Conservation (phyloP, 2,797 vertebrate species). For the Coreius guichenoti region DNA sequence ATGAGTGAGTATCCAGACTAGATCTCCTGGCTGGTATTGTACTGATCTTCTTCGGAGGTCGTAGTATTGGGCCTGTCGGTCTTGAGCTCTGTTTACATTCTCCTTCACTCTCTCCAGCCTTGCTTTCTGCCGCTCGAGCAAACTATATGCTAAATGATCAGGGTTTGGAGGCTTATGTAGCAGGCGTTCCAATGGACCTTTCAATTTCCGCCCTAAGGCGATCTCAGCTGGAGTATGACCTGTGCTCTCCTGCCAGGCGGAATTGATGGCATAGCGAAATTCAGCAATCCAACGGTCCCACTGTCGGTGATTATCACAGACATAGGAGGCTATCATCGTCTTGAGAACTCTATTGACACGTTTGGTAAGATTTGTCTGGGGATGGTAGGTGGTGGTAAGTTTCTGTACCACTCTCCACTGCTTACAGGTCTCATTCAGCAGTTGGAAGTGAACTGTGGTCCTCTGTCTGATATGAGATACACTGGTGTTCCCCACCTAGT, state of each 20-base stretch:
- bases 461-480: neutral
- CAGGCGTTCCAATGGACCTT: neutral
- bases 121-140: neutral
- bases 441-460: neutral
- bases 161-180: neutral
- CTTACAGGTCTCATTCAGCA: neutral
- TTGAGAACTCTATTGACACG: constrained; percentile 6
- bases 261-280: constrained; percentile 29
- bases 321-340: constrained; percentile 21
- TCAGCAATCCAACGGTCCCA: constrained; percentile 30
- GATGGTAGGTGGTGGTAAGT: constrained; percentile 3
- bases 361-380: neutral
- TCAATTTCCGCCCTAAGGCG: neutral
- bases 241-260: constrained; percentile 22
- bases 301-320: neutral
- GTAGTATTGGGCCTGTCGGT: neutral
- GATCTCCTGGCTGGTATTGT: neutral
- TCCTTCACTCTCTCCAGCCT: neutral
- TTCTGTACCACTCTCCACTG: neutral
- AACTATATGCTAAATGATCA: neutral
- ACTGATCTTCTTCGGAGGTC: neutral
- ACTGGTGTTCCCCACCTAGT: neutral
- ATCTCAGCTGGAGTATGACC: constrained; percentile 30
- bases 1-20: neutral
- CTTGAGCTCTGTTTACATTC: neutral